Evolutionary conservation across 2,888 invertebrate species (phyloP), one percentile per base, ranked within the genome.

Genomic region (Dascillus cervinus): DNA sequence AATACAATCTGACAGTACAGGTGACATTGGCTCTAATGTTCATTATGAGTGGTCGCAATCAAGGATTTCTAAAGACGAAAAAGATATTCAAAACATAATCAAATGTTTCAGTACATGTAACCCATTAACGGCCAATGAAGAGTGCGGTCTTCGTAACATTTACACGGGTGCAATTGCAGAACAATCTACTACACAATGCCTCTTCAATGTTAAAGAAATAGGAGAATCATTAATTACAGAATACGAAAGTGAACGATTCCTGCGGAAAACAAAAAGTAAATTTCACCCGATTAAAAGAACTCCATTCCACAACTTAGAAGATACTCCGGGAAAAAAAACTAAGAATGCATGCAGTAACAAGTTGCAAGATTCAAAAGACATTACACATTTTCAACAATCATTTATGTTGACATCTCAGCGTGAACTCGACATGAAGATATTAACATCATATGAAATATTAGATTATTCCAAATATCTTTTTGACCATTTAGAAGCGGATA

Each of bases 401-500:
- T 32, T 41, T 22, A 27, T 36, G 35, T 11, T 36, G 36, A 35
- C 32, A 34, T 20, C 13, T 29, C 34, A 40, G 27, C 34, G 40
- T 30, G 32, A 15, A 28, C 37, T 40, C 29, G 26, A 30, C 4
- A 13, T 22, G 19, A 23, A 15, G 17, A 6, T 26, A 21, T 29
- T 36, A 29, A 27, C 33, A 26, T 26, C 26, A 14, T 22, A 29
- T 15, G 28, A 40, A 40, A 29, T 40, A 12, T 40, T 43, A 17
- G 14, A 32, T 26, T 40, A 42, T 19, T 34, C 29, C 11, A 42
- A 42, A 23, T 33, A 33, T 14, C 37, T 40, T 8, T 40, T 34
- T 41, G 42, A 41, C 28, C 40, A 43, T 26, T 43, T 44, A 41
- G 47, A 49, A 41, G 50, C 46, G 14, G 46, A 40, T 36, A 32